These are phyloP conservation scores for Nibea coibor DNA, from an alignment of 2,113 vertebrate genomes.

Conservation along the genomic window DNA sequence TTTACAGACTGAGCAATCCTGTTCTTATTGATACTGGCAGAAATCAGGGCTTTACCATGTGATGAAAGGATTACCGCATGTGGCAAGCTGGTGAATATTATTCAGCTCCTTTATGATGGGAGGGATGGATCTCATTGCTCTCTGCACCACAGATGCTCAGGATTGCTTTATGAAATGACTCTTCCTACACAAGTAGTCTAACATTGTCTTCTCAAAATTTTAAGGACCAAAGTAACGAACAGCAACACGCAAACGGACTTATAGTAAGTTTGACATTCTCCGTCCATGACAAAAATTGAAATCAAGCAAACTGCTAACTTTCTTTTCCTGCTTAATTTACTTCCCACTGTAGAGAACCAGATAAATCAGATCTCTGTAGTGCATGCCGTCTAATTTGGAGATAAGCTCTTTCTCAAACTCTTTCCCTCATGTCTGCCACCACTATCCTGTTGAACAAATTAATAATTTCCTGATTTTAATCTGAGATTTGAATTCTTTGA, in stretches of 20 bases:
- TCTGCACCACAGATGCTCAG: conserved; percentile 26
- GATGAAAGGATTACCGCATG: conserved; percentile 70
- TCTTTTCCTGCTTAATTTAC: conserved; percentile 70
- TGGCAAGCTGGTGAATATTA: conserved; percentile 33
- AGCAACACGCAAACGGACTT: conserved; percentile 99
- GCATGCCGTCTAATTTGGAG: conserved; percentile 78
- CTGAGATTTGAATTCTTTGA: conserved; percentile 31
- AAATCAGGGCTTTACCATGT: conserved; percentile 50
- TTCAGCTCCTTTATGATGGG: conserved; percentile 25
- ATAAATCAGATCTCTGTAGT: conserved; percentile 60
- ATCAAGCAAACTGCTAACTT: conserved; percentile 69
- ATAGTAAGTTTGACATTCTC: conserved; percentile 96
- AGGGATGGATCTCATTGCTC: conserved; percentile 15
- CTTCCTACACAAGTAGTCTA: conserved; percentile 69
- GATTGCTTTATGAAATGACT: conserved; percentile 68
- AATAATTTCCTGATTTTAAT: conserved; percentile 47
- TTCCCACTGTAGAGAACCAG: conserved; percentile 56
- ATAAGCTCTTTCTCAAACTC: conserved; percentile 51
- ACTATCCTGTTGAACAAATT: conserved; percentile 58
- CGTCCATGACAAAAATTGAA: conserved; percentile 75
- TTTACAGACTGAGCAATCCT: conserved; percentile 1
- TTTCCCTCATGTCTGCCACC: conserved; percentile 63
- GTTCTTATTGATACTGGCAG: neutral
- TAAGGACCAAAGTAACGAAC: conserved; percentile 99
- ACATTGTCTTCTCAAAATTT: conserved; percentile 91